These are phyloP conservation scores for Leptopilina clavipes DNA, from an alignment of 1,140 invertebrate genomes.

Conservation along the genomic window DNA sequence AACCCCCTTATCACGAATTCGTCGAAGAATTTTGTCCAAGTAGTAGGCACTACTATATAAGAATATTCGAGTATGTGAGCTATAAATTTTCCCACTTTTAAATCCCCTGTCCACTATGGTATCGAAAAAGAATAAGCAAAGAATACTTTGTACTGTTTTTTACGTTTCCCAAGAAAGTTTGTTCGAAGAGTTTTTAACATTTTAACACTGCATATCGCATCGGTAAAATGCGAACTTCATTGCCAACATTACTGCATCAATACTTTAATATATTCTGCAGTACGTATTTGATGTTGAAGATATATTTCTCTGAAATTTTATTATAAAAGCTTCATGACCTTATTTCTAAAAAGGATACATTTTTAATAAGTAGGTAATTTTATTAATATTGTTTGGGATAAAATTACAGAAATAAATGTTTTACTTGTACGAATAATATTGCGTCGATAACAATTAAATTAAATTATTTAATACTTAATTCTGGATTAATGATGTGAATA, in stretches of 20 bases:
- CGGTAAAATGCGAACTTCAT: background rate
- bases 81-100: background rate
- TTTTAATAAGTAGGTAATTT: too few relatives aligned
- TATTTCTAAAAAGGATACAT: background rate
- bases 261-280: background rate
- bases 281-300: background rate
- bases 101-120: background rate
- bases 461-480: too few relatives aligned
- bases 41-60: background rate
- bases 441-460: too few relatives aligned
- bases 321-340: constrained; percentile 13
- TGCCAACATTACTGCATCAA: background rate
- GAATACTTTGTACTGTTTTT: background rate
- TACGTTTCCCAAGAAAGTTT: background rate
- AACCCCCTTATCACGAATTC: too few relatives aligned
- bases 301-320: constrained; percentile 2
- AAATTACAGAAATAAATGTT: too few relatives aligned
- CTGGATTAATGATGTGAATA: too few relatives aligned
- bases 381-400: too few relatives aligned
- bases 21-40: too few relatives aligned
- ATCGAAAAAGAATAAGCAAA: background rate
- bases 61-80: background rate
- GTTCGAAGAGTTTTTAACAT: background rate
- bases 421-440: too few relatives aligned
- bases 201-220: background rate